Evolutionary conservation across 2,888 invertebrate species (phyloP).

Genomic region (Agonopterix arenella): DNA sequence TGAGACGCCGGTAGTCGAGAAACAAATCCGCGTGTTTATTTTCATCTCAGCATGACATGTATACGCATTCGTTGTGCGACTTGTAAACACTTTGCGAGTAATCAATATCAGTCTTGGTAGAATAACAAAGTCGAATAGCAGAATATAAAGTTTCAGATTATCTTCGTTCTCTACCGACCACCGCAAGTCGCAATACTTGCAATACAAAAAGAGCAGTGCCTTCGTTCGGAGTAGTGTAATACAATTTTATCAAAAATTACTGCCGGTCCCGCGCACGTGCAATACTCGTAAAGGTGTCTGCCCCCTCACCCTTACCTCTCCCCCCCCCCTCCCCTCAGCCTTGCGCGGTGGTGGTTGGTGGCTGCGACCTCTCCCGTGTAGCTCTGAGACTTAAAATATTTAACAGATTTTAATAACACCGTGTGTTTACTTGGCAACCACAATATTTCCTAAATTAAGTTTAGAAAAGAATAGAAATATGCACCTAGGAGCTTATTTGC

Average conservation of each 20-base stretch:
- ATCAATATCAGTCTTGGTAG: too few species aligned
- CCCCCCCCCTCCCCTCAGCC: conserved; percentile 8
- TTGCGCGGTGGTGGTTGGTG: not conserved
- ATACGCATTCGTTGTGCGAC: too few species aligned
- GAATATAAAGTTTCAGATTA: too few species aligned
- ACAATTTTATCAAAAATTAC: conserved; percentile 56
- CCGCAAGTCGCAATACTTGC: not conserved
- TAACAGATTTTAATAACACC: conserved; percentile 34
- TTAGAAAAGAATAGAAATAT: too few species aligned
- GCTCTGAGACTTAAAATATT: conserved; percentile 27
- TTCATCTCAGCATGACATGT: too few species aligned
- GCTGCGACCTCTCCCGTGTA: not conserved
- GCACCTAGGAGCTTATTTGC: too few species aligned
- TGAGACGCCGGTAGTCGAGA: too few species aligned
- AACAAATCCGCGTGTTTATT: too few species aligned
- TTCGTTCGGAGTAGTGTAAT: conserved; percentile 25
- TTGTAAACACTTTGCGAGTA: too few species aligned
- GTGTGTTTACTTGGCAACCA: conserved; percentile 23
- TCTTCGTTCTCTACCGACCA: not conserved
- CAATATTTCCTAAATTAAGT: conserved; percentile 9
- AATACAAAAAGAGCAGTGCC: conserved; percentile 1
- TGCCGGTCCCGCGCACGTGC: conserved; percentile 41
- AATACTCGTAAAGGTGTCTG: conserved; percentile 49
- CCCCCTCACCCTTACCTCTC: conserved; percentile 16
- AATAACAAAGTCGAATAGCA: too few species aligned